Base-by-base conservation (phyloP, 1,140 invertebrate genomes). In the Euwallacea fornicatus region DNA sequence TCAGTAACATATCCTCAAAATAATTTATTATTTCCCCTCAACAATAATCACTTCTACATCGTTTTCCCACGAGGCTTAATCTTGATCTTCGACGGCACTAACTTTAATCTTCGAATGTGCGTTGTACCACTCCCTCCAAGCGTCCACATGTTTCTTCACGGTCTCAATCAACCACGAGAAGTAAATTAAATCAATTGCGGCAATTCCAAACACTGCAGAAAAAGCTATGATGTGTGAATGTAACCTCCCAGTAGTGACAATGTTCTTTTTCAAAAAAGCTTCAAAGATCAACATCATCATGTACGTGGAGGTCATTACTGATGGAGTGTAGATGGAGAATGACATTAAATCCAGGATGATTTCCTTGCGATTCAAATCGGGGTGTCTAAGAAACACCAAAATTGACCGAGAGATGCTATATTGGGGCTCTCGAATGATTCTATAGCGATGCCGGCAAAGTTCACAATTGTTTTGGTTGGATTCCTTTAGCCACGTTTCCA, bases 401-500 rank as follows among this genome's bases (percentile, higher is more conserved):
- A 81, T 74, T 11, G 80, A 81, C 72, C 74, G 69, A 7, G 72
- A 55, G 42, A 80, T n/a, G 21, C 75, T 75, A 62, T 80, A 81
- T 78, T 74, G 79, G 7, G 80, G 80, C 72, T 79, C 67, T 59
- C 79, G 71, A n/a, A 79, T 73, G 10, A 83, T 81, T 62, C 80
- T 73, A 73, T 85, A 89, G 74, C 86, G 85, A 76, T 85, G 84
- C 7, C 85, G 80, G 76, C 88, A 89, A 11, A 89, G 81, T 82
- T 89, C 88, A 81, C 88, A 89, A 70, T 83, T 79, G 62, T 83
- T 85, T 47, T 84, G 83, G 58, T 83, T 83, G 10, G 86, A 86
- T 76, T 87, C 84, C 72, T 84, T 84, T 56, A 92, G 82, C 90
- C 90, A 92, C 69, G 84, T 83, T 81, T 91, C 89, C 47, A 92